These are phyloP conservation scores for Fratercula arctica DNA, from an alignment of 2,797 vertebrate genomes.

Conservation along the genomic window DNA sequence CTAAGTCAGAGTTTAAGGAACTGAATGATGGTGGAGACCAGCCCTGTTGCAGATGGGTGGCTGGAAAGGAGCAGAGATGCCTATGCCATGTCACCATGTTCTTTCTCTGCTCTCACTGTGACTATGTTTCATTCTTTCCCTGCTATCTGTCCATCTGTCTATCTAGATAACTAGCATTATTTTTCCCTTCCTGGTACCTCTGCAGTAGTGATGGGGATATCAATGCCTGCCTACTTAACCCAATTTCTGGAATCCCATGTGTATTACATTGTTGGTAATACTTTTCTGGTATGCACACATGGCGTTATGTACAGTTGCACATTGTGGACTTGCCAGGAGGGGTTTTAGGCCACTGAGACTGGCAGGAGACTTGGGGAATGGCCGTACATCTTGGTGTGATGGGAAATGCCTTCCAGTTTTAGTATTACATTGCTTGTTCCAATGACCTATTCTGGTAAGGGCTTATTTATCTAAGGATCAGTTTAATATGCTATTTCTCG, in stretches of 20 bases:
- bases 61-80: neutral
- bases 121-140: neutral
- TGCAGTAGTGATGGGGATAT: neutral
- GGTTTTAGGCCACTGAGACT: neutral
- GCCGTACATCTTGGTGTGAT: rapidly evolving
- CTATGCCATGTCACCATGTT: neutral
- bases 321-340: neutral
- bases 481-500: neutral
- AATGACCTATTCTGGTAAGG: neutral
- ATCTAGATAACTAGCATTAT: neutral
- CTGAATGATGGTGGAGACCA: neutral
- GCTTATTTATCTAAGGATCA: neutral
- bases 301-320: rapidly evolving
- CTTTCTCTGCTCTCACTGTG: neutral
- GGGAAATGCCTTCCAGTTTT: neutral
- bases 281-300: neutral
- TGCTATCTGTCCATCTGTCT: neutral
- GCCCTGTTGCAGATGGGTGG: neutral
- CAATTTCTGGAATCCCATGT: neutral
- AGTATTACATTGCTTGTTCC: neutral
- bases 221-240: neutral
- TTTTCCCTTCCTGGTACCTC: neutral
- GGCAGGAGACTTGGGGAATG: neutral
- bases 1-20: neutral
- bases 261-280: neutral